Evolutionary conservation across 2,888 invertebrate species (phyloP).

Genomic region (Lycocerus yunnanus): DNA sequence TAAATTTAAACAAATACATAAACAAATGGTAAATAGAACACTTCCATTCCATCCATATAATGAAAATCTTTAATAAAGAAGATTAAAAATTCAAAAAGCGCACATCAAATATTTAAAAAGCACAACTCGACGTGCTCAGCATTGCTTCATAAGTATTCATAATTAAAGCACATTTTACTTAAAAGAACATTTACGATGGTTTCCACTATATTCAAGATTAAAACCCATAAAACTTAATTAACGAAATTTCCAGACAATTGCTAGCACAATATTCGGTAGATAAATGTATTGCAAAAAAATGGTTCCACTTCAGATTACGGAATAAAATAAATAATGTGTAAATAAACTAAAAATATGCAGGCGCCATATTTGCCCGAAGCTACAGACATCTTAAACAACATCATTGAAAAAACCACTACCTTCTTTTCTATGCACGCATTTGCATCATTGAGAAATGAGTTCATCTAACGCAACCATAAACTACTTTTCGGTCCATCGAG

Average conservation of each 20-base stretch:
- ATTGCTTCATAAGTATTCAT: slow-evolving; percentile 9
- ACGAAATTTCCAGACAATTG: not conserved
- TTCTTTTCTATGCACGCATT: slow-evolving; percentile 28
- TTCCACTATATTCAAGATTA: not conserved
- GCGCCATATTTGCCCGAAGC: slow-evolving; percentile 43
- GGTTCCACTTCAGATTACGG: slow-evolving; percentile 12
- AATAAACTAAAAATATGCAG: slow-evolving; percentile 39
- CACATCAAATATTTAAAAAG: slow-evolving; percentile 17
- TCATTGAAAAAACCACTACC: slow-evolving; percentile 1
- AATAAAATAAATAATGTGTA: slow-evolving; percentile 21
- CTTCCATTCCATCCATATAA: not conserved
- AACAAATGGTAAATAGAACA: not conserved
- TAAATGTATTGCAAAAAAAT: not conserved
- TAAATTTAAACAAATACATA: not conserved
- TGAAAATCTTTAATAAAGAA: not conserved
- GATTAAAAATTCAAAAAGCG: slow-evolving; percentile 5
- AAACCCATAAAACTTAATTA: not conserved
- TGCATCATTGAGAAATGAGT: slow-evolving; percentile 29
- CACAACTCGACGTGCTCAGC: slow-evolving; percentile 10
- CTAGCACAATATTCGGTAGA: not conserved
- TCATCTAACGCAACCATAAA: slow-evolving; percentile 26
- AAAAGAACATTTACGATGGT: not conserved
- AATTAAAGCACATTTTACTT: not conserved
- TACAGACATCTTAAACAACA: slow-evolving; percentile 37
- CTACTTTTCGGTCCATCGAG: slow-evolving; percentile 6